Evolutionary conservation across 2,888 invertebrate genomes (phyloP), one percentile per base, ranked within the genome.

Genomic region (Aphodius sticticus): DNA sequence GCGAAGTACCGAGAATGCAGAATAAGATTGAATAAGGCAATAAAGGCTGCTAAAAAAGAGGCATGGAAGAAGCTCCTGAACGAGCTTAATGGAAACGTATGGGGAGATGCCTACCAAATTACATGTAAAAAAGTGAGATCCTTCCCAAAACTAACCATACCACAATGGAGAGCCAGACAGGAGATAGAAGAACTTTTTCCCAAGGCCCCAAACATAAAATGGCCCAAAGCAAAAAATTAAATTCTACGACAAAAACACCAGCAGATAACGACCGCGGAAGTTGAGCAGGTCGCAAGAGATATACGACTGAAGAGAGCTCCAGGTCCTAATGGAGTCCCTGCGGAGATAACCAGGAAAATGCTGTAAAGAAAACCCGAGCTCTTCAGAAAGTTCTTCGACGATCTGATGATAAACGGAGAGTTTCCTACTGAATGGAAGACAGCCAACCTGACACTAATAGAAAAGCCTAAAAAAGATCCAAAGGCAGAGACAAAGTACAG

Each of bases 391-490:
- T 14, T 72, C 15, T 72, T 16, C 16, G 16, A 72, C 16, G 16
- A 72, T 14, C 16, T 15, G 14, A 14, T n/a, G 16, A 16, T 2
- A 16, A 16, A 72, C 15, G 16, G 16, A 14, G 15, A 72, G 15
- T 72, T 72, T 72, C 74, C 74, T 16, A n/a, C 14, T 14, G 74
- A 72, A 16, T 72, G 74, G 74, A 72, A 72, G 16, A 72, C 15
- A 72, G 74, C 74, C n/a, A 72, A 16, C n/a, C n/a, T 72, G 74
- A 16, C 16, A 16, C 74, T 72, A 72, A 72, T 72, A 16, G 74
- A 72, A 72, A 72, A 72, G 16, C 74, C 16, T 72, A 72, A 72
- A 72, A 72, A 72, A 72, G 16, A 72, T 4, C 74, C 15, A 72
- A 16, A 72, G 26, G 26, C 26, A 26, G 26, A 26, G 26, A 3